Evolutionary conservation across 2,888 invertebrate genomes (phyloP).

Genomic region (Chelonus formosanus): DNA sequence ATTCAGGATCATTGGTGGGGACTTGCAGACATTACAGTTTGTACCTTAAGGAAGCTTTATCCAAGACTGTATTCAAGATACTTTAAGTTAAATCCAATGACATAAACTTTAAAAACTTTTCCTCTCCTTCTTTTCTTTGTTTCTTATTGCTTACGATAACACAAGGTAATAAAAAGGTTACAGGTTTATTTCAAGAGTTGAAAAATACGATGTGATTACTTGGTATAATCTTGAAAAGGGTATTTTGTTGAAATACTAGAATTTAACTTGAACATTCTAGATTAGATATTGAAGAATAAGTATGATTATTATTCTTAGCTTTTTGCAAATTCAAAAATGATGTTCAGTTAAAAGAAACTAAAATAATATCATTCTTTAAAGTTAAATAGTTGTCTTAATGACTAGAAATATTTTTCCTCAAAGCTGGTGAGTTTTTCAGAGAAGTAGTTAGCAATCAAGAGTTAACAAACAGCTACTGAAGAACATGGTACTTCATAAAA

Average conservation of each 20-base stretch:
- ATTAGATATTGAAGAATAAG: background rate
- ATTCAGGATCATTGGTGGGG: constrained; percentile 9
- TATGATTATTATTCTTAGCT: no score
- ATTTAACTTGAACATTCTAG: background rate
- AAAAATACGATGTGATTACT: constrained; percentile 23
- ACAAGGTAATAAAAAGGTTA: constrained; percentile 32
- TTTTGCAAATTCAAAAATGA: no score
- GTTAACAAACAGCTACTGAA: no score
- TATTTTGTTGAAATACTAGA: constrained; percentile 15
- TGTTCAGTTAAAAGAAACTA: no score
- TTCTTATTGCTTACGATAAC: constrained; percentile 21
- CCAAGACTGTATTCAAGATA: background rate
- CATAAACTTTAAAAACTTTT: constrained; percentile 29
- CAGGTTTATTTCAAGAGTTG: constrained; percentile 28
- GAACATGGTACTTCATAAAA: no score
- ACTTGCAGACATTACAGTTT: background rate
- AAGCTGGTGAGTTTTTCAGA: no score
- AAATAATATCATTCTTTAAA: no score
- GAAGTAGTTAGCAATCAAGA: no score
- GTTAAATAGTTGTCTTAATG: no score
- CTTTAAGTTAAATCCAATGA: constrained; percentile 25
- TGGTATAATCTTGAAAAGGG: constrained; percentile 30
- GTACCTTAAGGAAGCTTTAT: constrained; percentile 15
- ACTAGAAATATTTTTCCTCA: no score
- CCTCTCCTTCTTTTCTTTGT: background rate